A percentile compares a stretch with the other conserved stretches of the same genome.
Evolutionary conservation across 1,140 invertebrate genomes (phyloP).

Genomic region (Mya arenaria): DNA sequence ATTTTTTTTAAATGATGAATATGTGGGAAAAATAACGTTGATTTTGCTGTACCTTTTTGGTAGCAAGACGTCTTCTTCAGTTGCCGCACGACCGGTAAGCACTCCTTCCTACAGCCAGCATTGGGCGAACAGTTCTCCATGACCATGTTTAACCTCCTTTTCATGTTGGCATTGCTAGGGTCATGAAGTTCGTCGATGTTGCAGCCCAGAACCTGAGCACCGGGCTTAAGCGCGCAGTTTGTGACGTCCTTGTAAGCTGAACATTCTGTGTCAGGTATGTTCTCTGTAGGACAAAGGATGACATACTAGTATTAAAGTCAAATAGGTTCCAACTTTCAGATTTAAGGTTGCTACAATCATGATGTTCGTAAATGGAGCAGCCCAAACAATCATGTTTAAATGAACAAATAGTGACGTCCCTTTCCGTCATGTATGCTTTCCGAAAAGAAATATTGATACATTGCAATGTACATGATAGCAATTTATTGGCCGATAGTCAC

Average conservation of each 20-base stretch:
- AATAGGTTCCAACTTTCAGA: too few species aligned
- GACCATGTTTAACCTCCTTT: neutral
- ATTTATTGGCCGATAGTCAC: too few species aligned
- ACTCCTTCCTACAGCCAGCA: slow-evolving; percentile 24
- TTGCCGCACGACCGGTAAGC: neutral
- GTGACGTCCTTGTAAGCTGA: slow-evolving; percentile 41
- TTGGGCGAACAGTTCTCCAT: slow-evolving; percentile 34
- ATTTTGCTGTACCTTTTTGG: slow-evolving; percentile 3
- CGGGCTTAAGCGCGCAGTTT: neutral
- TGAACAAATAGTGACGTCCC: too few species aligned
- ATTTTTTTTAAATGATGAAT: neutral
- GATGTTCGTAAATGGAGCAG: too few species aligned
- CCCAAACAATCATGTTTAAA: too few species aligned
- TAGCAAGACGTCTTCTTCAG: slow-evolving; percentile 19
- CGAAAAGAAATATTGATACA: too few species aligned
- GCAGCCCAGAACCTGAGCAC: slow-evolving; percentile 18
- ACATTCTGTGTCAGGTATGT: slow-evolving; percentile 23
- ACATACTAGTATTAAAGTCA: too few species aligned
- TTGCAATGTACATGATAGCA: too few species aligned
- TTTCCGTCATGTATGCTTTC: too few species aligned
- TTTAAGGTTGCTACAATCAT: too few species aligned
- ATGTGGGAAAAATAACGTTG: neutral
- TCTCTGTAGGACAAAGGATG: slow-evolving; percentile 36
- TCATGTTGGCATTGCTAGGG: neutral
- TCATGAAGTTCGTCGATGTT: slow-evolving; percentile 8